Evolutionary conservation across 2,888 invertebrate genomes (phyloP).

Genomic region (Acleris literana): DNA sequence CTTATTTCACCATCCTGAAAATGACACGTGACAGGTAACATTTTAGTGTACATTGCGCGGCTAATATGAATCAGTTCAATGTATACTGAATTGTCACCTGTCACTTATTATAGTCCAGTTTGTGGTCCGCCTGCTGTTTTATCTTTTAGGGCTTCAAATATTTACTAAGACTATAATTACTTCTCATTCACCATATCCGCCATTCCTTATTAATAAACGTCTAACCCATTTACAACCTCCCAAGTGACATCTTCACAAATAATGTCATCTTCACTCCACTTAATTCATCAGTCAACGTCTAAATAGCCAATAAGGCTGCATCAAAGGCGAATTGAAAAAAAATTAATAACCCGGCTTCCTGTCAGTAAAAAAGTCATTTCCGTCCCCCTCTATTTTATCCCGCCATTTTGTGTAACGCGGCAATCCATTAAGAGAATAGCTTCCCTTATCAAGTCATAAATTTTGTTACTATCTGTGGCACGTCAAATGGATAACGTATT

Average conservation of each 20-base stretch:
- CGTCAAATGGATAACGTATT: slow-evolving; percentile 52
- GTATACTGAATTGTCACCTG: too few species aligned
- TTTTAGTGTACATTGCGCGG: too few species aligned
- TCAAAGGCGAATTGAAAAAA: slow-evolving; percentile 29
- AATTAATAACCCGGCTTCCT: slow-evolving; percentile 37
- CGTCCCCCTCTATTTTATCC: slow-evolving; percentile 36
- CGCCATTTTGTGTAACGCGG: slow-evolving; percentile 44
- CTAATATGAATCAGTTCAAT: too few species aligned
- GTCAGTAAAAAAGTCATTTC: slow-evolving; percentile 36
- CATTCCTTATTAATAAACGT: too few species aligned
- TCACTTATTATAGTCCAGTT: too few species aligned
- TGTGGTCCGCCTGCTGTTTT: too few species aligned
- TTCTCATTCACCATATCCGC: too few species aligned
- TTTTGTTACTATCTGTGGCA: slow-evolving; percentile 57
- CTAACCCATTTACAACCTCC: too few species aligned
- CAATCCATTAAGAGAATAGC: slow-evolving; percentile 69
- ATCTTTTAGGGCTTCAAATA: too few species aligned
- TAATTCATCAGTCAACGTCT: slow-evolving; percentile 15
- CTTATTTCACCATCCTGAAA: too few species aligned
- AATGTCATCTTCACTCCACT: not conserved
- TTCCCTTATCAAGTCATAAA: slow-evolving; percentile 73
- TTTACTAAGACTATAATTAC: too few species aligned
- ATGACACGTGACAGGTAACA: too few species aligned
- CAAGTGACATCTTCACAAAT: not conserved
- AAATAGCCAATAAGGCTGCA: slow-evolving; percentile 28